A percentile compares a stretch with the other conserved stretches of the same genome.
phyloP scores from a whole-genome alignment of 2,113 vertebrate genomes.

The Phrynocephalus versicolor region DNA sequence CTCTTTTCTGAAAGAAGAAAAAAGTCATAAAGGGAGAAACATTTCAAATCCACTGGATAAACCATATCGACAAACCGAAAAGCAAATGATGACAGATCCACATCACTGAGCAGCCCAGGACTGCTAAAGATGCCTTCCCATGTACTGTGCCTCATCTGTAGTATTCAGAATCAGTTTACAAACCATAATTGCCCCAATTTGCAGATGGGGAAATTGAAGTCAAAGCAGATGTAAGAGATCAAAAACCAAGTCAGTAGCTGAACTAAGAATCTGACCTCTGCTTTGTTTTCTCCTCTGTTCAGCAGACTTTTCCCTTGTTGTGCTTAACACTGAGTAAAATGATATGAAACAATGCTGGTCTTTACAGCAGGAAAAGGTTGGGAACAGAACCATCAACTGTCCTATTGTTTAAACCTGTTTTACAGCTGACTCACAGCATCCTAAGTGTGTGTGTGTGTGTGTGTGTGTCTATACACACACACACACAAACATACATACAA shows the following conservation, averaged over 20 bases:
- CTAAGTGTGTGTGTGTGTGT: neutral
- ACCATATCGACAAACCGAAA: constrained; percentile 15
- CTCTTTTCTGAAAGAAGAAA: neutral
- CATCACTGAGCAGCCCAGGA: accelerated
- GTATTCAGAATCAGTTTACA: neutral
- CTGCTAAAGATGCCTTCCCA: accelerated
- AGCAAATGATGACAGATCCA: accelerated
- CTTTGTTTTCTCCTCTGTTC: neutral
- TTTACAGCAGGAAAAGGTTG: neutral
- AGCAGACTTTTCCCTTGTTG: neutral
- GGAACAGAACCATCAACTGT: neutral
- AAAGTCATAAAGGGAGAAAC: neutral
- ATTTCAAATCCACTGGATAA: accelerated
- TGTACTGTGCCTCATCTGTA: neutral
- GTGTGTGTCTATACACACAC: neutral
- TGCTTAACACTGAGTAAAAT: neutral
- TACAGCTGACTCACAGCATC: neutral
- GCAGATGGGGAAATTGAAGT: neutral
- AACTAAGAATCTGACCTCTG: neutral
- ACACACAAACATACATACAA: neutral
- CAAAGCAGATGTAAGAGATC: neutral
- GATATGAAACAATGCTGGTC: neutral
- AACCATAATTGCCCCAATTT: constrained; percentile 5
- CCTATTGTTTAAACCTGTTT: constrained; percentile 5
- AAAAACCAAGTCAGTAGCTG: neutral